phyloP scores from a whole-genome alignment of 2,113 vertebrate genomes.

The Myodes glareolus region DNA sequence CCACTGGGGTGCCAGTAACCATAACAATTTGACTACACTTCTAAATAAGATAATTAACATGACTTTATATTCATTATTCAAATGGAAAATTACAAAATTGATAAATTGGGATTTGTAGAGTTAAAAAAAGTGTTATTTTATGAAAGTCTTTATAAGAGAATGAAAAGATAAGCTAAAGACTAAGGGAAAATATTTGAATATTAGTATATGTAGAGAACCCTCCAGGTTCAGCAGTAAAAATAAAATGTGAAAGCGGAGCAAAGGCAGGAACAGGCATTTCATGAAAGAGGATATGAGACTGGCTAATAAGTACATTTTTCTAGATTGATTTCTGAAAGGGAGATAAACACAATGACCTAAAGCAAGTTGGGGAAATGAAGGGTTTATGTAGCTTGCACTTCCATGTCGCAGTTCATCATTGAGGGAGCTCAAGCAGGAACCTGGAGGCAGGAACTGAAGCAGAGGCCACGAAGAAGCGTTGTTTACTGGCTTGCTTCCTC shows the following conservation, averaged over 20 bases:
- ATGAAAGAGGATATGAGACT: background rate
- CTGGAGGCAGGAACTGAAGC: background rate
- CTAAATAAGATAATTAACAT: background rate
- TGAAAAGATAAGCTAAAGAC: background rate
- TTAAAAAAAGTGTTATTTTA: background rate
- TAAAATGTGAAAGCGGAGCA: background rate
- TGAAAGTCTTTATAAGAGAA: background rate
- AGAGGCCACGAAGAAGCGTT: background rate
- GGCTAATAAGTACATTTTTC: background rate
- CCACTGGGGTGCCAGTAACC: background rate
- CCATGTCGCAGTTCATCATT: background rate
- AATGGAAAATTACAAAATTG: background rate
- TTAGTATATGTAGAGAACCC: background rate
- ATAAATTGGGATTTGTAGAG: background rate
- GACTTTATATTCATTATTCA: background rate
- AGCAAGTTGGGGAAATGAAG: background rate
- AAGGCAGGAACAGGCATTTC: background rate
- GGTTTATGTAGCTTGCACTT: background rate
- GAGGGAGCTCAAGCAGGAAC: background rate
- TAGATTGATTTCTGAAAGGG: background rate
- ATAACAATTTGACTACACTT: background rate
- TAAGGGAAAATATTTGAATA: background rate
- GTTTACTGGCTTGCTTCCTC: background rate
- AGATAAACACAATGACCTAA: background rate
- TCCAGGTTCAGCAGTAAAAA: background rate